Percentiles rank a stretch among this genome's conserved stretches.
Conservation (phyloP, 2,113 vertebrate genomes). For the Lates calcarifer region DNA sequence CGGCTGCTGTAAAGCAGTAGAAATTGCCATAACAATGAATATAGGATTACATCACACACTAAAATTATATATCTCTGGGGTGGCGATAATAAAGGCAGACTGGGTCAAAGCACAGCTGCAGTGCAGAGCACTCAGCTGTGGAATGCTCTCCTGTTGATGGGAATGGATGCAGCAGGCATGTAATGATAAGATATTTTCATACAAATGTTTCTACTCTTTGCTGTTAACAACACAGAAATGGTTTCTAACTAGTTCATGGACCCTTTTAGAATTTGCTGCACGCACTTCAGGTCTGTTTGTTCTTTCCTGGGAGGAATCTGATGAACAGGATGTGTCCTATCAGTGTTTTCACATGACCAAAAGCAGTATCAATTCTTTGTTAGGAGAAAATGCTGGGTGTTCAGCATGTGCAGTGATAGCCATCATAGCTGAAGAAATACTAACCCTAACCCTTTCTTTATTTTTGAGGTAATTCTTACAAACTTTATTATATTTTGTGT, state of each 20-base stretch:
- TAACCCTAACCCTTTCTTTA: not conserved
- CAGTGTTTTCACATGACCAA: not conserved
- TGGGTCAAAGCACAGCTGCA: constrained; percentile 36
- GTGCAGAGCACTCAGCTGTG: constrained; percentile 5
- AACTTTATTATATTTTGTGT: not conserved
- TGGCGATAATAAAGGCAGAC: constrained; percentile 4
- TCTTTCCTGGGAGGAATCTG: not conserved
- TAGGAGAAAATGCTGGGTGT: not conserved
- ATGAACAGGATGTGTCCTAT: not conserved
- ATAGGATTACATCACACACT: not conserved
- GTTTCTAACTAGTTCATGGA: not conserved
- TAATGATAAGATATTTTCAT: constrained; percentile 19
- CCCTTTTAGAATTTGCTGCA: constrained; percentile 4
- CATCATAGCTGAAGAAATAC: not conserved
- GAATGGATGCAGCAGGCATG: constrained; percentile 12
- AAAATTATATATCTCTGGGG: constrained; percentile 7
- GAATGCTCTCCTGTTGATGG: constrained; percentile 9
- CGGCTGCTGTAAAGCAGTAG: not conserved
- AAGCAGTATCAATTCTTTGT: not conserved
- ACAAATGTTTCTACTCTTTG: constrained; percentile 11
- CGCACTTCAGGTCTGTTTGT: not conserved
- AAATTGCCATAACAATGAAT: constrained; percentile 1
- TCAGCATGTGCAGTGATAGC: constrained; percentile 1
- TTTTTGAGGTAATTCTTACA: not conserved
- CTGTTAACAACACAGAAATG: constrained; percentile 7